These are phyloP conservation scores for Brachionus plicatilis DNA, from an alignment of 1,140 invertebrate species.

Conservation along the genomic window DNA sequence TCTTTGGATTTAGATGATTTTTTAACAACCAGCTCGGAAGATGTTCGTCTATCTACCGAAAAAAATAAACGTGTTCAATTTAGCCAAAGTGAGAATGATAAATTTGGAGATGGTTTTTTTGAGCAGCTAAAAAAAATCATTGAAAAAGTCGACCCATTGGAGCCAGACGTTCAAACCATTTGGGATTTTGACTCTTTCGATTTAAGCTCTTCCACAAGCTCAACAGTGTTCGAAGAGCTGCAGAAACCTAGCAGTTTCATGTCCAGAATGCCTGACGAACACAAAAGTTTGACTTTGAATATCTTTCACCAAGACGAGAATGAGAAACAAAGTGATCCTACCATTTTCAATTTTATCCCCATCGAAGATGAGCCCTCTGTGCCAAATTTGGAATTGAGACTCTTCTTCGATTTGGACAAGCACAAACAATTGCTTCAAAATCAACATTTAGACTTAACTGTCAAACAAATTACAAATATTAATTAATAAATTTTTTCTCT, in stretches of 20 bases:
- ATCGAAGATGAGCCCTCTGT: neutral
- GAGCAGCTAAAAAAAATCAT: neutral
- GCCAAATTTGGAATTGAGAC: neutral
- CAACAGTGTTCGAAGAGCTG: neutral
- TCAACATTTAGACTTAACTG: neutral
- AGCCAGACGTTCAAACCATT: neutral
- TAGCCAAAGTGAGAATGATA: neutral
- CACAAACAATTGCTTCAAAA: neutral
- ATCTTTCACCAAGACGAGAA: neutral
- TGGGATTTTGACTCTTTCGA: conserved; percentile 7
- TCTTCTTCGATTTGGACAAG: neutral
- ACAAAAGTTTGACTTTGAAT: neutral
- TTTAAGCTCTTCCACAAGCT: neutral
- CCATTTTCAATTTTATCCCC: neutral
- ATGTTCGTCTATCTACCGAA: neutral
- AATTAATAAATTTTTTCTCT: neutral
- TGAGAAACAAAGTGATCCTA: neutral
- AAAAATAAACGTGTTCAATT: neutral
- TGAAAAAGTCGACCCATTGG: neutral
- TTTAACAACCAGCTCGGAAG: neutral
- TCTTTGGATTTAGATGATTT: neutral
- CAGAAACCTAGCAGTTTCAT: neutral
- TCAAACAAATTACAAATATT: neutral
- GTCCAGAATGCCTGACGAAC: neutral
- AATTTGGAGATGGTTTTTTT: neutral